Evolutionary conservation across 1,140 invertebrate species (phyloP).

Genomic region (Aphaenogaster ashmeadi): DNA sequence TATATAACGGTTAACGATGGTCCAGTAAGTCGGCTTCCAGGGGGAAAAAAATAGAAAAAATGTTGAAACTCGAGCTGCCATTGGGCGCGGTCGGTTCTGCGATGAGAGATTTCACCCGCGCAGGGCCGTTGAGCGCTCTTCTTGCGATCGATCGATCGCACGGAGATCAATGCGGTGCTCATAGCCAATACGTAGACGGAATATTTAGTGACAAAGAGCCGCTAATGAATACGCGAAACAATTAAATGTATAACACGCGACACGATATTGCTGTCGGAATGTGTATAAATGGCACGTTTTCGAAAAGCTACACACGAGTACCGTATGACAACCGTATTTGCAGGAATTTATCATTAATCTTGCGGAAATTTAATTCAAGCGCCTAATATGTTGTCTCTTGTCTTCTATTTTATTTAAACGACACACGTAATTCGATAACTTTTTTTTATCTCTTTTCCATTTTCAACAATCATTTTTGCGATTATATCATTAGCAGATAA

Average conservation of each 20-base stretch:
- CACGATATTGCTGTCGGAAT: neutral
- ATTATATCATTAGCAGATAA: neutral
- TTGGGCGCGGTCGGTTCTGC: constrained; percentile 80
- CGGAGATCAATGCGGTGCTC: constrained; percentile 15
- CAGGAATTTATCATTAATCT: neutral
- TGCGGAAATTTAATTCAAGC: neutral
- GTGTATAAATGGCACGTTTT: neutral
- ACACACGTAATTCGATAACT: neutral
- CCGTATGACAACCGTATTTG: neutral
- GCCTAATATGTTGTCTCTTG: neutral
- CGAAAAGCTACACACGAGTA: neutral
- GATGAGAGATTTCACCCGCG: constrained; percentile 76
- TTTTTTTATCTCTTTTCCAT: neutral
- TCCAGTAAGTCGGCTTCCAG: constrained; percentile 52
- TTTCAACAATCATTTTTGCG: neutral
- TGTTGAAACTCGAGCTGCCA: constrained; percentile 78
- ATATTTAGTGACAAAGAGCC: constrained; percentile 58
- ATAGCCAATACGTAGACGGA: constrained; percentile 11
- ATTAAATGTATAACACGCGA: constrained; percentile 38
- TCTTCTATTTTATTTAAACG: no score
- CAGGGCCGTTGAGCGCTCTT: constrained; percentile 61
- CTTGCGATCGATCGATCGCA: constrained; percentile 67
- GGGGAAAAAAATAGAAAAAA: constrained; percentile 57
- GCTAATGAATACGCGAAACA: constrained; percentile 44
- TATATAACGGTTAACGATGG: constrained; percentile 66